Conservation (phyloP, 2,888 invertebrate genomes). For the Antheraea yamamai region DNA sequence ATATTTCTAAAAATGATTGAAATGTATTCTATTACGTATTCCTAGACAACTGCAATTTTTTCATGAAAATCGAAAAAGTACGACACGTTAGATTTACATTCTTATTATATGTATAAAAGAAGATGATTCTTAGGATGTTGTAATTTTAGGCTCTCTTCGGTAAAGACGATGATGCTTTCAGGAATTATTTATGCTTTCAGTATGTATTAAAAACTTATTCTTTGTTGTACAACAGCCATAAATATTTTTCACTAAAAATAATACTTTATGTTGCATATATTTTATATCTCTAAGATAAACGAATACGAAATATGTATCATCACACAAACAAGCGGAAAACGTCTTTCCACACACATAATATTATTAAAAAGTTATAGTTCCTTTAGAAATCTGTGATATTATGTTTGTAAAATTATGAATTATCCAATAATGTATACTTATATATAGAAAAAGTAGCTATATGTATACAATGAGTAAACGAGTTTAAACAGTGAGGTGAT, state of each 20-base stretch:
- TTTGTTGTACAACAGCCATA: neutral
- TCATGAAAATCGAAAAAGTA: too few relatives aligned
- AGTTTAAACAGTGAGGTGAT: conserved; percentile 46
- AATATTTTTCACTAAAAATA: neutral
- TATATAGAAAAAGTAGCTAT: conserved; percentile 35
- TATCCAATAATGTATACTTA: conserved; percentile 23
- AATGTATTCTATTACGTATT: too few relatives aligned
- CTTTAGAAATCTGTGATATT: neutral
- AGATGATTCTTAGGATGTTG: neutral
- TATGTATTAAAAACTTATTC: neutral
- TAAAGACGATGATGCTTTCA: neutral
- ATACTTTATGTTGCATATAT: neutral
- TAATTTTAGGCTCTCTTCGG: neutral
- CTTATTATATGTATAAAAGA: too few relatives aligned
- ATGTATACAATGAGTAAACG: conserved; percentile 48
- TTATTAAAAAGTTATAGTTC: neutral
- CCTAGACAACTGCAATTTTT: too few relatives aligned
- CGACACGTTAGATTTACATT: too few relatives aligned
- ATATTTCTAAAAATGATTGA: too few relatives aligned
- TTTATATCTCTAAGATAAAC: neutral
- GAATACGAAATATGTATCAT: neutral
- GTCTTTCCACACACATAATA: neutral
- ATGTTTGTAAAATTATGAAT: neutral
- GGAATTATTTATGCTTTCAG: neutral
- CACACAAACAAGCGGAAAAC: neutral